These are phyloP conservation scores for Phyto melanocephala DNA, from an alignment of 2,888 invertebrate genomes.

Conservation along the genomic window DNA sequence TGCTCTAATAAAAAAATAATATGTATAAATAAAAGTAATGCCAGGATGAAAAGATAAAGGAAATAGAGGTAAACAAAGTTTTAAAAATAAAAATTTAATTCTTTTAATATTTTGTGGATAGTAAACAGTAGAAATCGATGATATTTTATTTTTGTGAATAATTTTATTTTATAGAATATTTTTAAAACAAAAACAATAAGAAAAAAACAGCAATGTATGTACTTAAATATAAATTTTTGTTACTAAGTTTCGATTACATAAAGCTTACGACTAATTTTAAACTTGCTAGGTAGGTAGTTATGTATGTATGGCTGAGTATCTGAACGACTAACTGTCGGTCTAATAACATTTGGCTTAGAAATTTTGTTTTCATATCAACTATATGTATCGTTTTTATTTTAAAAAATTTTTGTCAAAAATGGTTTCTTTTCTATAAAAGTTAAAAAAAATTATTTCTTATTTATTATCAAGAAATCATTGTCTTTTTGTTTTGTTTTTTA, in stretches of 20 bases:
- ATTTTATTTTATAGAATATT: constrained; percentile 44
- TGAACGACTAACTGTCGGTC: background rate
- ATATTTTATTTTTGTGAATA: constrained; percentile 14
- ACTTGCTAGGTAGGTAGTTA: constrained; percentile 63
- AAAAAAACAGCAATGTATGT: constrained; percentile 8
- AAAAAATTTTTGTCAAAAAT: constrained; percentile 4
- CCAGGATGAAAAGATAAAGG: background rate
- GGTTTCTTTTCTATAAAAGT: background rate
- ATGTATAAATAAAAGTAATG: too few species aligned
- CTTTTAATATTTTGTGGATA: background rate
- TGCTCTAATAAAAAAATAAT: too few species aligned
- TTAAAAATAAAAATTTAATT: too few species aligned
- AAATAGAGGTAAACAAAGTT: background rate
- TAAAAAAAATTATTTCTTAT: background rate
- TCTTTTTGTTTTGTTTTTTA: constrained; percentile 21
- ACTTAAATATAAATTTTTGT: constrained; percentile 26
- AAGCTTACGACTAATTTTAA: constrained; percentile 45
- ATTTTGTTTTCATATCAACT: background rate
- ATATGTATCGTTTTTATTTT: constrained; percentile 10
- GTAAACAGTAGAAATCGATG: constrained; percentile 11
- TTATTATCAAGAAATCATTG: constrained; percentile 18
- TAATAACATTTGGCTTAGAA: background rate
- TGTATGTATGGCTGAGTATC: constrained; percentile 10
- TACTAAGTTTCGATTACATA: constrained; percentile 22
- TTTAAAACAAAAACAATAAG: too few species aligned